Evolutionary conservation across 2,113 vertebrate species (phyloP).

Genomic region (Salvator merianae): DNA sequence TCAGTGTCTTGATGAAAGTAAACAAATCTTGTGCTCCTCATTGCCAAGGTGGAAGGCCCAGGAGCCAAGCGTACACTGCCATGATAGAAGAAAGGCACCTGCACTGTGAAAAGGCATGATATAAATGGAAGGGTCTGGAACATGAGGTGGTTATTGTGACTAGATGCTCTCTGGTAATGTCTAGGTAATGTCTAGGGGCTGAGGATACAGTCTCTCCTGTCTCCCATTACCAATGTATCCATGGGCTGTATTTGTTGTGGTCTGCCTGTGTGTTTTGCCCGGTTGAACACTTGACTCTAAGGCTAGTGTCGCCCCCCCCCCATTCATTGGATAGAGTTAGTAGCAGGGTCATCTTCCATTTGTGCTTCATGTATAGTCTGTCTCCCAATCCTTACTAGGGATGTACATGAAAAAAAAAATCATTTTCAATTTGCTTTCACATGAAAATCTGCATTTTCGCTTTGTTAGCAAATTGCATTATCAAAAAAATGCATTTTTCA

Average conservation of each 20-base stretch:
- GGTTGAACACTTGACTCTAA: background rate
- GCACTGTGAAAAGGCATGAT: too few relatives aligned
- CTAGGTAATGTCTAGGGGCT: background rate
- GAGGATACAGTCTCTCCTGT: background rate
- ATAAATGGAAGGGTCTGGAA: too few relatives aligned
- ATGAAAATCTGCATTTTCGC: too few relatives aligned
- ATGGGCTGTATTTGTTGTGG: background rate
- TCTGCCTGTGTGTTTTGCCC: background rate
- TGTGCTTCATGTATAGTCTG: background rate
- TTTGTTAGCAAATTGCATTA: too few relatives aligned
- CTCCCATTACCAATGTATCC: background rate
- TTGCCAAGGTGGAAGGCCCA: too few relatives aligned
- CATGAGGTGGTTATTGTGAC: background rate
- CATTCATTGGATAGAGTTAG: background rate
- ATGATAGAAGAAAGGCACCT: too few relatives aligned
- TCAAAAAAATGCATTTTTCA: too few relatives aligned
- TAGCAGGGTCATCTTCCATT: background rate
- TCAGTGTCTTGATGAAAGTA: too few relatives aligned
- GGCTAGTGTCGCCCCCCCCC: background rate
- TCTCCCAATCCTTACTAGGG: background rate
- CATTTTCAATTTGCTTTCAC: too few relatives aligned
- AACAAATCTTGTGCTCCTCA: too few relatives aligned
- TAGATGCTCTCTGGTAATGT: background rate
- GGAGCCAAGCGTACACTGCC: too few relatives aligned
- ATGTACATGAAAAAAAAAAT: too few relatives aligned